A percentile compares a stretch with the other conserved stretches of the same genome.
phyloP scores from a whole-genome alignment of 2,797 vertebrate genomes.

The Clarias laeviceps region DNA sequence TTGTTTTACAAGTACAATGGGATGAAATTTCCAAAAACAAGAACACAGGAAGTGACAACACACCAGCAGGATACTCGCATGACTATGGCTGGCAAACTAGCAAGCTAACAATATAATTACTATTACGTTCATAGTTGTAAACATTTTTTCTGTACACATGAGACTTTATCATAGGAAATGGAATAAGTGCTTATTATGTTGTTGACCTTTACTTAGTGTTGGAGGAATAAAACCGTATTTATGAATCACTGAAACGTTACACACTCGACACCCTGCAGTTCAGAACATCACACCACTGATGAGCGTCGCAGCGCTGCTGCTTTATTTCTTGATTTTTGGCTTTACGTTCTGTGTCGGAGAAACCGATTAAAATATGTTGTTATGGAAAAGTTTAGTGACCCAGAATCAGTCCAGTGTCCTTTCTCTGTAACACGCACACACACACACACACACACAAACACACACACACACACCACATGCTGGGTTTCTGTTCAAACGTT shows the following conservation, averaged over 20 bases:
- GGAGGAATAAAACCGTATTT: conserved; percentile 57
- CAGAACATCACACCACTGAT: conserved; percentile 30
- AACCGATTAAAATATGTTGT: too few relatives aligned
- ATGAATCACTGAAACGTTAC: conserved; percentile 61
- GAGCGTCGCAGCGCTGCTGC: neutral
- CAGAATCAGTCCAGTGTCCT: neutral
- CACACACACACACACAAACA: too few relatives aligned
- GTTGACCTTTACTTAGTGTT: conserved; percentile 43
- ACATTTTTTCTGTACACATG: neutral
- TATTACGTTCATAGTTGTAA: too few relatives aligned
- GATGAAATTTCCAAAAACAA: neutral
- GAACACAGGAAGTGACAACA: neutral
- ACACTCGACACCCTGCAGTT: conserved; percentile 60
- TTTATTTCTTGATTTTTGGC: conserved; percentile 29
- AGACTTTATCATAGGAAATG: neutral
- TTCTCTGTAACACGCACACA: neutral
- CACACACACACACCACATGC: too few relatives aligned
- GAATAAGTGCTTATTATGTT: neutral
- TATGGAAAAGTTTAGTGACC: neutral
- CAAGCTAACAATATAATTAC: neutral
- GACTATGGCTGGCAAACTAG: neutral
- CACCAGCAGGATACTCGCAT: neutral
- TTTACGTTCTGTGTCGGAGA: neutral
- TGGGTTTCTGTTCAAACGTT: neutral
- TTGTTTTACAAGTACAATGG: too few relatives aligned